phyloP scores from a whole-genome alignment of 2,888 invertebrate genomes.

The Sipha maydis region DNA sequence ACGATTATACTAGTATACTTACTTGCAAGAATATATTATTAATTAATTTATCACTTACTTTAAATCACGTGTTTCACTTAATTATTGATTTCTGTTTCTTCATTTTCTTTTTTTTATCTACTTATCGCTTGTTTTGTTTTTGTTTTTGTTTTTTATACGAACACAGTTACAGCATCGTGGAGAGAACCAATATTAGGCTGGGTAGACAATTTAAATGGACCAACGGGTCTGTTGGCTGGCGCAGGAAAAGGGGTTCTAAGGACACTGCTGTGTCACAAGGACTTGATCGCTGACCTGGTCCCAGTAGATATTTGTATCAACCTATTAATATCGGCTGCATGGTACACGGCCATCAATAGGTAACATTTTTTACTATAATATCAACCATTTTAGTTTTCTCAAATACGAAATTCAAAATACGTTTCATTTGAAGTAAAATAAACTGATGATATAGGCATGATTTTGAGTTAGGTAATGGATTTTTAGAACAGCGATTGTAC shows the following conservation, averaged over 20 bases:
- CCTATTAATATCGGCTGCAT: constrained; percentile 70
- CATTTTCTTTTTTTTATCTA: not conserved
- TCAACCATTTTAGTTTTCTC: not conserved
- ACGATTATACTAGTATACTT: not conserved
- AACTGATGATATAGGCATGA: not conserved
- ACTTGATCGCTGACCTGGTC: constrained; percentile 68
- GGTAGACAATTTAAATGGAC: constrained; percentile 92
- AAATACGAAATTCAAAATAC: not conserved
- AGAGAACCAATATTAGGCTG: constrained; percentile 86
- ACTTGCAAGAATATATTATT: not conserved
- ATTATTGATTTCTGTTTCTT: constrained; percentile 7
- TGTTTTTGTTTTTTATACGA: constrained; percentile 20
- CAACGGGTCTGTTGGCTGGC: constrained; percentile 75
- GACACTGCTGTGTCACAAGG: constrained; percentile 69
- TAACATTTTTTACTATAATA: constrained; percentile 39
- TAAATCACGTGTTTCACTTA: not conserved
- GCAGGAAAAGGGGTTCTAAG: constrained; percentile 70
- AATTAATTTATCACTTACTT: not conserved
- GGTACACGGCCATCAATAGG: constrained; percentile 69
- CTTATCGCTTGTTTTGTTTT: constrained; percentile 14
- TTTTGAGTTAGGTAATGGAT: not conserved
- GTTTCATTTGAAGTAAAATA: not conserved
- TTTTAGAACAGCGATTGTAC: constrained; percentile 4
- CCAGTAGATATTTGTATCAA: constrained; percentile 70
- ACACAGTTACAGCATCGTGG: constrained; percentile 79